A percentile compares a stretch with the other conserved stretches of the same genome.
Evolutionary conservation across 2,113 vertebrate species (phyloP).

Genomic region (Actenoides lindsayi): DNA sequence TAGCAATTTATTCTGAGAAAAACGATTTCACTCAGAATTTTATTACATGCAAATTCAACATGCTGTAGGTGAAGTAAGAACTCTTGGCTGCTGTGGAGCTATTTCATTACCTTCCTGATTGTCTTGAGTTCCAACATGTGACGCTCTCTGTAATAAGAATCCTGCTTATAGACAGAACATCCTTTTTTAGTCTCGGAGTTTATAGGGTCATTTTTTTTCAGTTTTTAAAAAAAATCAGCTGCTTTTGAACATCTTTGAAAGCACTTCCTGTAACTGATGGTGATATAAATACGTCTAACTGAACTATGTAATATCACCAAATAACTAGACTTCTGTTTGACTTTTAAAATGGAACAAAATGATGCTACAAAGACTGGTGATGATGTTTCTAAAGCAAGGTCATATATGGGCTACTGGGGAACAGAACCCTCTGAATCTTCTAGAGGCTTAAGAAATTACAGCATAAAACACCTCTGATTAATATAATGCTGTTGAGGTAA

Average conservation of each 20-base stretch:
- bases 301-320: neutral
- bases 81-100: neutral
- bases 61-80: neutral
- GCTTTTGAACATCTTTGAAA: constrained; percentile 20
- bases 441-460: neutral
- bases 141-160: neutral
- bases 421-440: neutral
- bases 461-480: neutral
- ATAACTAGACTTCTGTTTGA: neutral
- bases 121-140: neutral
- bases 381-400: neutral
- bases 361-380: neutral
- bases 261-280: neutral
- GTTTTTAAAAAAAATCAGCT: neutral
- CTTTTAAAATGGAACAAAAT: neutral
- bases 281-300: neutral
- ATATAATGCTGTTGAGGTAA: neutral
- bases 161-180: neutral
- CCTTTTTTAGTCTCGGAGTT: constrained; percentile 23
- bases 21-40: neutral
- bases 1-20: neutral
- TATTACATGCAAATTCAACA: neutral
- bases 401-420: neutral
- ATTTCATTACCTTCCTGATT: constrained; percentile 21
- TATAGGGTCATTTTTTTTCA: neutral